These are phyloP conservation scores for Chloebia gouldiae DNA, from an alignment of 2,113 vertebrate species.

Conservation along the genomic window DNA sequence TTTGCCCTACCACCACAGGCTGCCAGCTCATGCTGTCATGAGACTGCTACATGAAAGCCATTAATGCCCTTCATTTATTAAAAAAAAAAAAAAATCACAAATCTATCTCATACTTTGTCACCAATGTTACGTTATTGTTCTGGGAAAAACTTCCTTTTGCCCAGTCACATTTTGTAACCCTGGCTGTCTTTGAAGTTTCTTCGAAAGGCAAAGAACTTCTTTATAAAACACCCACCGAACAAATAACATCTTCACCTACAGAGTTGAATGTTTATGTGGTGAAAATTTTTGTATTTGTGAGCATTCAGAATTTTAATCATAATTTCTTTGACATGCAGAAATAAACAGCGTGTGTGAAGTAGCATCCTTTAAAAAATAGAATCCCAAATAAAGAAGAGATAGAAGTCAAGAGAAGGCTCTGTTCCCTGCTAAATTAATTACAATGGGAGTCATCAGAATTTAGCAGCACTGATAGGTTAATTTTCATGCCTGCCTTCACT, in stretches of 20 bases:
- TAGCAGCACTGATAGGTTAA: constrained; percentile 55
- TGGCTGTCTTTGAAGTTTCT: constrained; percentile 17
- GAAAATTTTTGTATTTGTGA: neutral
- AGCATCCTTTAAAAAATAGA: constrained; percentile 37
- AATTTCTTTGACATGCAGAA: constrained; percentile 63
- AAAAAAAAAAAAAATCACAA: neutral
- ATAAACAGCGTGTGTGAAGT: constrained; percentile 44
- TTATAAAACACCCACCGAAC: neutral
- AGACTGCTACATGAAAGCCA: neutral
- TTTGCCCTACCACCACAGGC: neutral
- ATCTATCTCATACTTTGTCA: neutral
- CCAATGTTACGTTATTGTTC: neutral
- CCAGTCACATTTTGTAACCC: neutral
- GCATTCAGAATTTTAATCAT: constrained; percentile 57
- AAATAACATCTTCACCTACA: neutral
- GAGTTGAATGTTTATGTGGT: neutral
- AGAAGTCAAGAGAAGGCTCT: constrained; percentile 23
- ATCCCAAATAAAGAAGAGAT: constrained; percentile 29
- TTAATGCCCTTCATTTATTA: neutral
- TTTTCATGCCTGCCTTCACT: constrained; percentile 57
- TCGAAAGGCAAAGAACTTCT: neutral
- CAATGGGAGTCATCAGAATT: constrained; percentile 60
- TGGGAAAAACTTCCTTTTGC: neutral
- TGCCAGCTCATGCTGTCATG: neutral
- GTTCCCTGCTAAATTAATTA: constrained; percentile 65